Percentiles rank a stretch among this genome's conserved stretches.
These are phyloP conservation scores for Hemiprocne comata DNA, from an alignment of 2,113 vertebrate species.

Conservation along the genomic window DNA sequence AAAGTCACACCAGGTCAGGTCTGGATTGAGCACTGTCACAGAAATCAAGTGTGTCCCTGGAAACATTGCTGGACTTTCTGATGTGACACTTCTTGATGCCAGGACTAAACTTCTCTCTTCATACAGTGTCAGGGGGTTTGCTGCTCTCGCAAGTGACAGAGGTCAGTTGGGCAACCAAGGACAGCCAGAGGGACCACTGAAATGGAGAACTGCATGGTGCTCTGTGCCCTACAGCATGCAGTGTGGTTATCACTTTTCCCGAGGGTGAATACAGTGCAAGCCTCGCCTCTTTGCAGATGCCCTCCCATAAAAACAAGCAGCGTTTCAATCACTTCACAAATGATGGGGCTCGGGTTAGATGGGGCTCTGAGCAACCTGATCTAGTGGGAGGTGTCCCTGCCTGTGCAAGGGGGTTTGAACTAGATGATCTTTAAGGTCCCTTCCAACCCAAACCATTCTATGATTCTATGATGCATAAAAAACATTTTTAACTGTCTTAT, in stretches of 20 bases:
- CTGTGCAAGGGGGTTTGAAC: too few species aligned
- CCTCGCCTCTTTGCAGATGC: background rate
- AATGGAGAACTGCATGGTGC: background rate
- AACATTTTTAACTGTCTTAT: background rate
- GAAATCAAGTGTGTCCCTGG: background rate
- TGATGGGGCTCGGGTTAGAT: too few species aligned
- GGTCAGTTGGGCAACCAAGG: background rate
- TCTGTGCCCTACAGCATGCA: accelerated
- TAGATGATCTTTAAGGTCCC: too few species aligned
- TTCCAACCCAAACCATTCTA: too few species aligned
- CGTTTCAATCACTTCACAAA: background rate
- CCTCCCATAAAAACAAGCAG: background rate
- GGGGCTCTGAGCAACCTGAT: too few species aligned
- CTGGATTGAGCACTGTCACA: background rate
- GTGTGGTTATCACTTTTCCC: background rate
- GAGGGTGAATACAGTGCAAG: background rate
- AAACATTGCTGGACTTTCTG: background rate
- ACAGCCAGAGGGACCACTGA: background rate
- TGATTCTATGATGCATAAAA: background rate
- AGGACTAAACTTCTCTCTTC: background rate
- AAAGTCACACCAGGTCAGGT: accelerated
- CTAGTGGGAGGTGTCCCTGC: too few species aligned
- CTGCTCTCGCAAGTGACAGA: background rate
- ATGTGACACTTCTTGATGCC: background rate
- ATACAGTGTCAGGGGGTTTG: background rate